Percentiles rank a stretch among this genome's conserved stretches.
Conservation (phyloP, 2,888 invertebrate genomes). For the Drosophila pseudotakahashii region DNA sequence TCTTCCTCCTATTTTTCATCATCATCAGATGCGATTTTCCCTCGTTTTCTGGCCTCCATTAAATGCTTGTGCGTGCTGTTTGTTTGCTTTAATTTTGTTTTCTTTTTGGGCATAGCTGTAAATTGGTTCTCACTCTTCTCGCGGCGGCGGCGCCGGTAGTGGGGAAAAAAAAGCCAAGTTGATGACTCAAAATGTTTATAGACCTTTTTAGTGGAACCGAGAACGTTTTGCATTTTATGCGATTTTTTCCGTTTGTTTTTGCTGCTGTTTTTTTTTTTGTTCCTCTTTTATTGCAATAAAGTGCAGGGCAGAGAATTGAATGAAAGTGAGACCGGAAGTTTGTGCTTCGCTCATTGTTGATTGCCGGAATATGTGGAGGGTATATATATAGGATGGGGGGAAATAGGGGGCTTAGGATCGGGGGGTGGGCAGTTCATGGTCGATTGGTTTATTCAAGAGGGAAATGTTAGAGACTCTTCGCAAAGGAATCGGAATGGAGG, state of each 20-base stretch:
- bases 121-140: conserved; percentile 48
- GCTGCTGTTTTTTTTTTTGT: not conserved
- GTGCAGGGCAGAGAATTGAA: conserved; percentile 63
- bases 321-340: conserved; percentile 69
- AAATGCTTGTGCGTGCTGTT: conserved; percentile 63
- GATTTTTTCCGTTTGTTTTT: conserved; percentile 36
- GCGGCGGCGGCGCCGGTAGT: not conserved
- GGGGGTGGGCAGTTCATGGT: conserved; percentile 28
- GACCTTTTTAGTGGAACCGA: conserved; percentile 54
- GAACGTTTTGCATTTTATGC: conserved; percentile 53
- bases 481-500: conserved; percentile 10
- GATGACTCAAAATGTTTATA: conserved; percentile 55
- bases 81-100: conserved; percentile 50
- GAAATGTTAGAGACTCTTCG: conserved; percentile 23
- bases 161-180: conserved; percentile 6
- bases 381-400: conserved; percentile 16
- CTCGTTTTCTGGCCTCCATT: conserved; percentile 48
- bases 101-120: conserved; percentile 47
- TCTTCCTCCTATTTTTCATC: conserved; percentile 18
- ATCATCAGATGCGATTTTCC: conserved; percentile 23
- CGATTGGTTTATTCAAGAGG: conserved; percentile 38
- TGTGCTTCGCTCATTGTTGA: conserved; percentile 52
- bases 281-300: conserved; percentile 42
- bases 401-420: not conserved
- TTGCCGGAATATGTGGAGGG: conserved; percentile 37